Percentiles rank a stretch among this genome's conserved stretches.
These are phyloP conservation scores for Argyrosomus japonicus DNA, from an alignment of 2,113 vertebrate genomes.

Conservation along the genomic window DNA sequence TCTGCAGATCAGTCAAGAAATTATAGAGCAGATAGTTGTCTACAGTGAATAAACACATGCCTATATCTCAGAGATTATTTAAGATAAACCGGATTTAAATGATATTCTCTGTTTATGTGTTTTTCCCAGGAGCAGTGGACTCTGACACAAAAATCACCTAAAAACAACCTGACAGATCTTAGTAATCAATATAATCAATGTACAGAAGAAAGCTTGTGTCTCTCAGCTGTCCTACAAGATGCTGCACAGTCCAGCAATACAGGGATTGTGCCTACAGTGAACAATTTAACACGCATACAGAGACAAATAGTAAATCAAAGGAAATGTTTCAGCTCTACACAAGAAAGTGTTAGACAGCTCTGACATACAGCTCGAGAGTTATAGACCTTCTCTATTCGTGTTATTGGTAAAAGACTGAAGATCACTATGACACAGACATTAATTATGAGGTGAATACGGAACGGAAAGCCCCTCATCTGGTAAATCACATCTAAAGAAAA, in stretches of 20 bases:
- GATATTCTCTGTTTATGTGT: neutral
- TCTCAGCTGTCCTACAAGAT: slow-evolving; percentile 20
- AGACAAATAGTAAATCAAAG: slow-evolving; percentile 4
- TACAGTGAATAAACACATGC: neutral
- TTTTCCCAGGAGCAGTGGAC: neutral
- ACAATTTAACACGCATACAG: slow-evolving; percentile 8
- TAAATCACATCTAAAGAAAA: slow-evolving; percentile 52
- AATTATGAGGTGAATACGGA: slow-evolving; percentile 11
- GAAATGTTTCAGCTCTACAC: slow-evolving; percentile 16
- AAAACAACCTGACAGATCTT: neutral
- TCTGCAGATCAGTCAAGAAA: neutral
- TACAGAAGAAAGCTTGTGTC: neutral
- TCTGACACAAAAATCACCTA: neutral
- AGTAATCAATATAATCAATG: slow-evolving; percentile 10
- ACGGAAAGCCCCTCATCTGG: slow-evolving; percentile 31
- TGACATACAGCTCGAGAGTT: neutral
- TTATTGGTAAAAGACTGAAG: slow-evolving; percentile 22
- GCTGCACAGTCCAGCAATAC: neutral
- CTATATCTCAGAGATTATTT: neutral
- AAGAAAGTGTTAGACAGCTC: slow-evolving; percentile 23
- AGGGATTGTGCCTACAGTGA: neutral
- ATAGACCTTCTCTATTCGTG: slow-evolving; percentile 12
- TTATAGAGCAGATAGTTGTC: neutral
- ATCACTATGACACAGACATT: slow-evolving; percentile 26
- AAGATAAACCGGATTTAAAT: neutral